Conservation (phyloP, 2,113 vertebrate species). For the Rutilus rutilus region DNA sequence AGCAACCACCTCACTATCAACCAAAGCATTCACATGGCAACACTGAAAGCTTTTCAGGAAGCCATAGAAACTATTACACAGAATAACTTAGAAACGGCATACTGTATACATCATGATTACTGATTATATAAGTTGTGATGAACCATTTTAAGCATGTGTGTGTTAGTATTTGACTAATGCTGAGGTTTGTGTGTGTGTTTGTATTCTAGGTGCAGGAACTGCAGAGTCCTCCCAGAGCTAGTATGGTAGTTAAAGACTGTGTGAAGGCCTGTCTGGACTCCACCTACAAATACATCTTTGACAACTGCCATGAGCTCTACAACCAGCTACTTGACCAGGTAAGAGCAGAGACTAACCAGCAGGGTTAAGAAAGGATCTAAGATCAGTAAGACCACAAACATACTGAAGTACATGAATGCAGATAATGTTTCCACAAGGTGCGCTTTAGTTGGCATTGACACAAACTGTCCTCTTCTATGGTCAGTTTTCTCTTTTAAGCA, state of each 20-base stretch:
- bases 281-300: slow-evolving; percentile 97
- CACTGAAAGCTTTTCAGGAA: background rate
- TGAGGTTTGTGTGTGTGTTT: slow-evolving; percentile 10
- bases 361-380: background rate
- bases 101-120: background rate
- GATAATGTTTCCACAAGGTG: background rate
- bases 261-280: slow-evolving; percentile 94
- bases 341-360: slow-evolving; percentile 57
- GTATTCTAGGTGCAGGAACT: slow-evolving; percentile 89
- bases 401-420: background rate
- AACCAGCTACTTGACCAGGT: slow-evolving; percentile 94
- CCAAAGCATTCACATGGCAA: background rate
- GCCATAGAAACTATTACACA: background rate
- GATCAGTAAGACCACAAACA: background rate
- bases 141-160: background rate
- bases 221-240: slow-evolving; percentile 92
- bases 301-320: slow-evolving; percentile 96
- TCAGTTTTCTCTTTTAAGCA: background rate
- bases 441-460: background rate
- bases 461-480: background rate
- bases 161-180: background rate
- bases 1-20: background rate
- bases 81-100: background rate
- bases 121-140: background rate
- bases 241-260: slow-evolving; percentile 93